A percentile compares a stretch with the other conserved stretches of the same genome.
Conservation (phyloP, 2,888 invertebrate genomes). For the Spilosoma lubricipeda region DNA sequence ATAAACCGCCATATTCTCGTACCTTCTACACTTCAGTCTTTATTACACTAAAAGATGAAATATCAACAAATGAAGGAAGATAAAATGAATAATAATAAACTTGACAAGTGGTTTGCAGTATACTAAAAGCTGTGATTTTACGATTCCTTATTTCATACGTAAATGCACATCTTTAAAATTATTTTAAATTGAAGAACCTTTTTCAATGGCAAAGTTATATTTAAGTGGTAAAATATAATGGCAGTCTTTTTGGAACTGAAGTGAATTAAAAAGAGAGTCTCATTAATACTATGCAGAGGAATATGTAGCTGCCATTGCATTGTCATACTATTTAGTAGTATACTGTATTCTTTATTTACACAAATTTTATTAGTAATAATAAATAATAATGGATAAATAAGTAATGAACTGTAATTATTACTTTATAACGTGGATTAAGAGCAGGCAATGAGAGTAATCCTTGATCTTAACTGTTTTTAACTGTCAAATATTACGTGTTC, state of each 20-base stretch:
- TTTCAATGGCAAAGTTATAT: neutral
- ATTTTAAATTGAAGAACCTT: neutral
- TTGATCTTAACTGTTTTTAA: too few relatives aligned
- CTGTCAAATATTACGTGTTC: neutral
- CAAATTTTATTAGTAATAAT: too few relatives aligned
- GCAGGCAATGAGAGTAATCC: too few relatives aligned
- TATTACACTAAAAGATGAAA: conserved; percentile 40
- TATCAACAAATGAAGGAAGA: neutral
- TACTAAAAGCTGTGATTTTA: conserved; percentile 42
- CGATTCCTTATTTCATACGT: neutral
- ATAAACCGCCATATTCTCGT: conserved; percentile 63
- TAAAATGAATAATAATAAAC: neutral
- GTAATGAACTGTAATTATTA: too few relatives aligned
- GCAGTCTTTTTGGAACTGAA: too few relatives aligned
- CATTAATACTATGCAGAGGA: too few relatives aligned
- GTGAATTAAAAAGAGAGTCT: neutral
- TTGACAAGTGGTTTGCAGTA: conserved; percentile 12
- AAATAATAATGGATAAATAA: too few relatives aligned
- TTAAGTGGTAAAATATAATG: too few relatives aligned
- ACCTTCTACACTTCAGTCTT: conserved; percentile 38
- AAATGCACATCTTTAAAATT: neutral
- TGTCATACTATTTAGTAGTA: too few relatives aligned
- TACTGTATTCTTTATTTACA: too few relatives aligned
- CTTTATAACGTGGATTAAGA: too few relatives aligned
- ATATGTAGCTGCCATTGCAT: too few relatives aligned